Conservation (phyloP, 2,797 vertebrate genomes). For the Cottoperca gobio region DNA sequence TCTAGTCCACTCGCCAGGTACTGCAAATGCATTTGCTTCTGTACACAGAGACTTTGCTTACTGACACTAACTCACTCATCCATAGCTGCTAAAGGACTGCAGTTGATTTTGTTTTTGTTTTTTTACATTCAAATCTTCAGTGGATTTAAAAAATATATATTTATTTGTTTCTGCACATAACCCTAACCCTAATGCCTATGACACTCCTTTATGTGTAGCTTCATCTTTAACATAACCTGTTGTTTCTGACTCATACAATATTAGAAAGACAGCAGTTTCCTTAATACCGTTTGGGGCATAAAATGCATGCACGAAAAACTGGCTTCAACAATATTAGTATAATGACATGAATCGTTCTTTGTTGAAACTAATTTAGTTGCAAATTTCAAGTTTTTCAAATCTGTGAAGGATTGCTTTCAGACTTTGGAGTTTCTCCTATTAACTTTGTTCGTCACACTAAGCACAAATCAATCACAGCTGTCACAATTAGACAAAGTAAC, state of each 20-base stretch:
- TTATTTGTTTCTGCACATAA: neutral
- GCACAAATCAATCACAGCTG: neutral
- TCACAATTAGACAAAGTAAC: neutral
- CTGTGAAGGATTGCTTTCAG: neutral
- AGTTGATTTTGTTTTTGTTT: neutral
- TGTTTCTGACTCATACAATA: neutral
- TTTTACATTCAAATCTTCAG: neutral
- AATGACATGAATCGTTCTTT: neutral
- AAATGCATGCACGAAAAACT: neutral
- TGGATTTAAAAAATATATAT: too few species aligned
- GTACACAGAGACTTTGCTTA: neutral
- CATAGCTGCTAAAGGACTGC: neutral
- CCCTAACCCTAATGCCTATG: too few species aligned
- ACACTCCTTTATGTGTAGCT: neutral
- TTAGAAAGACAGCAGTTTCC: neutral
- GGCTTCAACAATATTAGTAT: neutral
- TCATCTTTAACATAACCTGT: neutral
- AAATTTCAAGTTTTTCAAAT: neutral
- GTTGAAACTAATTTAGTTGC: neutral
- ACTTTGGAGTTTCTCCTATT: neutral
- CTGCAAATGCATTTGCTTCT: neutral
- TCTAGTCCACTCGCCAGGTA: slow-evolving; percentile 90
- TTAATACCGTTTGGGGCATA: neutral
- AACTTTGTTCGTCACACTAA: slow-evolving; percentile 3
- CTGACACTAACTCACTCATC: slow-evolving; percentile 38